Percentiles rank a stretch among this genome's conserved stretches.
Evolutionary conservation across 1,140 invertebrate species (phyloP).

Genomic region (Trichomalopsis sarcophagae): DNA sequence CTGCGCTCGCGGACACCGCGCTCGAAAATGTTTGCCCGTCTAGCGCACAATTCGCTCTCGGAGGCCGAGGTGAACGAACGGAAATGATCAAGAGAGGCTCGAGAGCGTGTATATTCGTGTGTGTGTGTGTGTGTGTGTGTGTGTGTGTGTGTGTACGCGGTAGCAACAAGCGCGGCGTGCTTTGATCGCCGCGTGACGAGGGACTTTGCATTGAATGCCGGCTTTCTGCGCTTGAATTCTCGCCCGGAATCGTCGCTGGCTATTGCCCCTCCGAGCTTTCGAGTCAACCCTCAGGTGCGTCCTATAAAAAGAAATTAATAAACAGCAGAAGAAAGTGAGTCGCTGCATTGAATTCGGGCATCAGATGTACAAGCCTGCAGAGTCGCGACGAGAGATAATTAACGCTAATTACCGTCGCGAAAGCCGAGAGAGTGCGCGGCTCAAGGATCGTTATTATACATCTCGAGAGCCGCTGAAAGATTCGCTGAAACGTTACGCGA

Average conservation of each 20-base stretch:
- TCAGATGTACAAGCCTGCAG: not conserved
- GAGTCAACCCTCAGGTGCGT: too few relatives aligned
- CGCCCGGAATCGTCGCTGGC: not conserved
- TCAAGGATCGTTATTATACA: not conserved
- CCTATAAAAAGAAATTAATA: not conserved
- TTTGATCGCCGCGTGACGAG: constrained; percentile 33
- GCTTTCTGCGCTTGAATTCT: not conserved
- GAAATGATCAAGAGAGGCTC: constrained; percentile 2
- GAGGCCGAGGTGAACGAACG: constrained; percentile 34
- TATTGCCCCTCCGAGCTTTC: too few relatives aligned
- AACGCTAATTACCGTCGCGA: constrained; percentile 31
- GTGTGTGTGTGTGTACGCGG: not conserved
- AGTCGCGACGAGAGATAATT: constrained; percentile 39
- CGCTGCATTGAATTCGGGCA: not conserved
- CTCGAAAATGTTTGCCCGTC: constrained; percentile 13
- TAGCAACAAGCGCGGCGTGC: not conserved
- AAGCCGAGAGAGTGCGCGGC: not conserved
- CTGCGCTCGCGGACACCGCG: not conserved
- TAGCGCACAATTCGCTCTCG: not conserved
- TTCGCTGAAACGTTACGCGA: constrained; percentile 31
- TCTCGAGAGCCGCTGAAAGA: constrained; percentile 12
- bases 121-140: not conserved
- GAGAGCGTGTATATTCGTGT: not conserved
- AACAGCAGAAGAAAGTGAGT: not conserved
- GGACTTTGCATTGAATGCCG: constrained; percentile 26